Evolutionary conservation across 2,888 invertebrate species (phyloP).

Genomic region (Dynastes tityus): DNA sequence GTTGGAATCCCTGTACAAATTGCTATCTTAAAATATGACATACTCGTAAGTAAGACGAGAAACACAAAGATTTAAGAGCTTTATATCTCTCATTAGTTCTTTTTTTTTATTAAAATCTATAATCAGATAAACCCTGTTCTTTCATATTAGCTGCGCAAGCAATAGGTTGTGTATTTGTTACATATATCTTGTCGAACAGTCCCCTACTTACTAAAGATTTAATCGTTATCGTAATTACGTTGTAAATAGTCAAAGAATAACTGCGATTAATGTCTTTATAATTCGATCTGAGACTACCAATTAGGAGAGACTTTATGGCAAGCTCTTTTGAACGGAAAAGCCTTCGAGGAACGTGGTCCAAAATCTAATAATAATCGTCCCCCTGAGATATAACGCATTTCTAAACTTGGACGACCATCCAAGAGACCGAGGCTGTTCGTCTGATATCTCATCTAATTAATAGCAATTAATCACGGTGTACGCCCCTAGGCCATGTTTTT

Average conservation of each 20-base stretch:
- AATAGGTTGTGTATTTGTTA: background rate
- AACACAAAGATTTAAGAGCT: too few relatives aligned
- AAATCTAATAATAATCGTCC: conserved; percentile 58
- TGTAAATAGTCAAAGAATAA: conserved; percentile 48
- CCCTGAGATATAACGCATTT: conserved; percentile 57
- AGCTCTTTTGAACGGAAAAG: conserved; percentile 51
- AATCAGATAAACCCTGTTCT: conserved; percentile 5
- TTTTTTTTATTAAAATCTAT: background rate
- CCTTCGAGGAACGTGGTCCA: conserved; percentile 50
- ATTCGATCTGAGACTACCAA: conserved; percentile 50
- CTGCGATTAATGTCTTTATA: conserved; percentile 51
- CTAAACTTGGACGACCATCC: conserved; percentile 55
- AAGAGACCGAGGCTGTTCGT: conserved; percentile 51
- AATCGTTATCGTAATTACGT: conserved; percentile 39
- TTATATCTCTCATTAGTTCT: too few relatives aligned
- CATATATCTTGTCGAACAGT: background rate
- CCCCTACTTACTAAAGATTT: conserved; percentile 19
- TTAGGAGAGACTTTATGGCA: conserved; percentile 49
- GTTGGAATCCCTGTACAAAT: too few relatives aligned
- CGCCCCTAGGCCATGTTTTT: conserved; percentile 58
- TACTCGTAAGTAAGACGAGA: too few relatives aligned
- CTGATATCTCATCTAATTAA: conserved; percentile 60
- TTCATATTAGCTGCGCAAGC: background rate
- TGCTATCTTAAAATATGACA: too few relatives aligned
- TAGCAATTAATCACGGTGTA: conserved; percentile 61